Evolutionary conservation across 2,888 invertebrate species (phyloP).

Genomic region (Tenthredo distinguenda): DNA sequence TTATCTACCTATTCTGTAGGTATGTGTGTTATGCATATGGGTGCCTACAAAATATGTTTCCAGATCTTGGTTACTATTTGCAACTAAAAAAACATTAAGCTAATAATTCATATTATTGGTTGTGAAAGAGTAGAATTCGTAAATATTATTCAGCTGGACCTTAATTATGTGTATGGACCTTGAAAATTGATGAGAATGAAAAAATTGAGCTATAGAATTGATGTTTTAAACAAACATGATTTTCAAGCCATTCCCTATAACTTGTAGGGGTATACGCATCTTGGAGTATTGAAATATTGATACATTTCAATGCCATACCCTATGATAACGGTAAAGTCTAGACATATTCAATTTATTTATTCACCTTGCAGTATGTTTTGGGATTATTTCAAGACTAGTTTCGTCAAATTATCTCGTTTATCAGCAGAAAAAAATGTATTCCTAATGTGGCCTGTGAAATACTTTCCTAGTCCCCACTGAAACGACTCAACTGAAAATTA

Average conservation of each 20-base stretch:
- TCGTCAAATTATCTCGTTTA: no score
- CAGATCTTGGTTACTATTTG: constrained; percentile 1
- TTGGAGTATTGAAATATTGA: no score
- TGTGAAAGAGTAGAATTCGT: not conserved
- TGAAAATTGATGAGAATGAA: not conserved
- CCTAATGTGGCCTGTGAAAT: no score
- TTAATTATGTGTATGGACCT: not conserved
- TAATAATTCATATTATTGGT: constrained; percentile 6
- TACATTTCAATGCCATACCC: no score
- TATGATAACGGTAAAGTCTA: no score
- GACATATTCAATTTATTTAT: no score
- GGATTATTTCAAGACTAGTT: no score
- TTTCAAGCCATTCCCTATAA: not conserved
- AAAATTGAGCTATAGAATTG: not conserved
- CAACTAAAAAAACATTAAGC: not conserved
- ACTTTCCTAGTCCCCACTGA: no score
- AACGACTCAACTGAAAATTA: no score
- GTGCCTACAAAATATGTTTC: not conserved
- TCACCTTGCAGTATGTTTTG: no score
- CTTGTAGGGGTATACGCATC: no score
- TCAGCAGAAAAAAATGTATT: no score
- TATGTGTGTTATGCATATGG: not conserved
- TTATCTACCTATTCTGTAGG: not conserved
- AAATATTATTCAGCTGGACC: not conserved
- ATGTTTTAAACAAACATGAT: not conserved